phyloP scores from a whole-genome alignment of 1,140 invertebrate genomes.

The Melanaphis sacchari region DNA sequence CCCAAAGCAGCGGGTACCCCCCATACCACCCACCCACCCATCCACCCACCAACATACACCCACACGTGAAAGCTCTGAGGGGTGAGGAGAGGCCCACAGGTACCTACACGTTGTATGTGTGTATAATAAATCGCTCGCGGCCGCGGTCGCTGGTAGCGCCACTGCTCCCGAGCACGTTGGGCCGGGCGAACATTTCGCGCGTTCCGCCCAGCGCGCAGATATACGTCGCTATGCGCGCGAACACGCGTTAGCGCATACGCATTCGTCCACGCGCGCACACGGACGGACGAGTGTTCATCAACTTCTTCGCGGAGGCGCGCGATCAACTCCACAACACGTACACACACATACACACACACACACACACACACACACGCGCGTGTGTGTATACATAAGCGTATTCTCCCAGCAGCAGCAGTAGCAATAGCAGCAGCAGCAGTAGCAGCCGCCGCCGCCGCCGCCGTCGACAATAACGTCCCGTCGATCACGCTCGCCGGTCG shows the following conservation, averaged over 20 bases:
- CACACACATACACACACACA: background rate
- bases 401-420: background rate
- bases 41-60: too few relatives aligned
- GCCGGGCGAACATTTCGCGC: constrained; percentile 41
- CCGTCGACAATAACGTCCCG: constrained; percentile 36
- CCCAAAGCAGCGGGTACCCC: background rate
- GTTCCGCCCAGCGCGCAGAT: constrained; percentile 28
- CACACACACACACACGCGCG: too few relatives aligned
- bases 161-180: background rate
- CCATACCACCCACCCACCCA: too few relatives aligned
- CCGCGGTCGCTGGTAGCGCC: background rate
- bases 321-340: background rate
- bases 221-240: background rate
- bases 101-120: too few relatives aligned
- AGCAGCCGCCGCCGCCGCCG: background rate
- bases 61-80: background rate
- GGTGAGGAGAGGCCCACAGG: too few relatives aligned
- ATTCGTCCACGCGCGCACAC: constrained; percentile 1
- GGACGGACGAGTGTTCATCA: constrained; percentile 19
- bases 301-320: background rate
- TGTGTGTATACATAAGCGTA: background rate
- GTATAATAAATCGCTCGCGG: background rate
- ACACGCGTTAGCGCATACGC: background rate
- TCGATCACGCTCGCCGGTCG: constrained; percentile 27
- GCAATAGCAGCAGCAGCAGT: background rate